Evolutionary conservation across 2,113 vertebrate species (phyloP).

Genomic region (Phoxinus phoxinus): DNA sequence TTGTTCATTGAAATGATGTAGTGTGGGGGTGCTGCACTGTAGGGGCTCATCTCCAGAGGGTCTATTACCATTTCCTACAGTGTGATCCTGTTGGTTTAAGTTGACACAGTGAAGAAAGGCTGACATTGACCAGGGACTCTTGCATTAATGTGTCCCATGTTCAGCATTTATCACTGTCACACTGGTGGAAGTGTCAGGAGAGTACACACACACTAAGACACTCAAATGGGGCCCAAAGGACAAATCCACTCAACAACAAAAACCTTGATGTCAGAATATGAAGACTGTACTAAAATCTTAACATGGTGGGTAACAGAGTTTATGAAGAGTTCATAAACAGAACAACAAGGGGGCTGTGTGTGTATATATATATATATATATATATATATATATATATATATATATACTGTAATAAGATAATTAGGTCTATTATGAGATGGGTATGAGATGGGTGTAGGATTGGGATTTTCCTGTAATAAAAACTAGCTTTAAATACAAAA

Average conservation of each 20-base stretch:
- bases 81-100: constrained; percentile 99
- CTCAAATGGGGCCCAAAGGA: constrained; percentile 30
- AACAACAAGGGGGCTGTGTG: not conserved
- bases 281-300: constrained; percentile 38
- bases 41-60: constrained; percentile 87
- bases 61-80: constrained; percentile 92
- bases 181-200: constrained; percentile 74
- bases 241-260: constrained; percentile 44
- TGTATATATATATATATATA: too few species aligned
- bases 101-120: constrained; percentile 98
- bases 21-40: not conserved
- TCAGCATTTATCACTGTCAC: constrained; percentile 98
- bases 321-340: constrained; percentile 4
- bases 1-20: not conserved
- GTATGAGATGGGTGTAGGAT: not conserved
- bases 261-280: constrained; percentile 49
- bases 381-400: too few species aligned
- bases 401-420: not conserved
- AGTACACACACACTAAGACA: constrained; percentile 48
- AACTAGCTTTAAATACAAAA: not conserved
- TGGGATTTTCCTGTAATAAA: not conserved
- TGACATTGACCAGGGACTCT: constrained; percentile 95
- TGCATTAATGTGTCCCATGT: constrained; percentile 98
- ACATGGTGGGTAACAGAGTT: constrained; percentile 26
- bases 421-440: not conserved